Evolutionary conservation across 2,113 vertebrate genomes (phyloP).

Genomic region (Oplegnathus fasciatus): DNA sequence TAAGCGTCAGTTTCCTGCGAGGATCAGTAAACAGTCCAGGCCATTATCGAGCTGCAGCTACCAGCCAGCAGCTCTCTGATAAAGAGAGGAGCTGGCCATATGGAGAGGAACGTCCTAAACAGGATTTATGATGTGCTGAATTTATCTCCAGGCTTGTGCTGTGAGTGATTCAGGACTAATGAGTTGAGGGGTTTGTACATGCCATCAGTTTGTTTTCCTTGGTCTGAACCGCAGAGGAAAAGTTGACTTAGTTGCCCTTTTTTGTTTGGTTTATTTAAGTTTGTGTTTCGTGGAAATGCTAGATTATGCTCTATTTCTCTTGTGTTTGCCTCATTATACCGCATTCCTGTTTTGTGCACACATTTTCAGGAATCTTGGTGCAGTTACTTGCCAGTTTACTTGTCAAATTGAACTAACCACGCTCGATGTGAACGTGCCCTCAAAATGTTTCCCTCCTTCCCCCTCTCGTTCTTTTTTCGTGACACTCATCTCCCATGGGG

Average conservation of each 20-base stretch:
- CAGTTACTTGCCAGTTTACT: too few relatives aligned
- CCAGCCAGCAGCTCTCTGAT: conserved; percentile 69
- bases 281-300: neutral
- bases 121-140: conserved; percentile 69
- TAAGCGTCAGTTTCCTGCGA: conserved; percentile 74
- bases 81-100: conserved; percentile 45
- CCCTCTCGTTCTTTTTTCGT: neutral
- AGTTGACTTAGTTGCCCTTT: neutral
- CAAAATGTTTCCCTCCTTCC: neutral
- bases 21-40: conserved; percentile 80
- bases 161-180: conserved; percentile 68
- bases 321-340: neutral
- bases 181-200: conserved; percentile 35
- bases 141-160: conserved; percentile 60
- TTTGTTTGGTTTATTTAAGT: conserved; percentile 1
- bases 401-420: neutral
- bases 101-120: neutral
- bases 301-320: neutral
- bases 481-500: conserved; percentile 47
- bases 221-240: neutral
- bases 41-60: conserved; percentile 72
- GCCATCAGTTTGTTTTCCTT: conserved; percentile 17
- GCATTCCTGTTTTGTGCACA: neutral
- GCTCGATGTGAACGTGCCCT: conserved; percentile 1
- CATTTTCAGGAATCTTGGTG: neutral